Evolutionary conservation across 2,888 invertebrate species (phyloP), one percentile per base, ranked within the genome.

Genomic region (Tetropium fuscum): DNA sequence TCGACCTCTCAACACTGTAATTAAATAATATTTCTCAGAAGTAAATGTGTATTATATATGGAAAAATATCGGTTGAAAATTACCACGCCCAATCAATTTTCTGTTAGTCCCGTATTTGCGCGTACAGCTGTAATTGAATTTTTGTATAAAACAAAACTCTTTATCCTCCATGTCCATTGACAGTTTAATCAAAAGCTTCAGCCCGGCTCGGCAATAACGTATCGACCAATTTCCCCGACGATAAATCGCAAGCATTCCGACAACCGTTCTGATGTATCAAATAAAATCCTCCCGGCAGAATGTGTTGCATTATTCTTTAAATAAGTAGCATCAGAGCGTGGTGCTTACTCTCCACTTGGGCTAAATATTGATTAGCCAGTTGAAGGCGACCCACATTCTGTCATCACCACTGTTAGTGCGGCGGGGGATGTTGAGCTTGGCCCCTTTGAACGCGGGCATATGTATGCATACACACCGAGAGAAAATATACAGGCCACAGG

Each of bases 301-400:
- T 67, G 66, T 65, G 62, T 62, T 62, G 65, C 62, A 66, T 66
- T 66, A 69, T 69, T 69, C 66, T 65, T 64, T 63, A 62, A 63
- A 64, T 66, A 69, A 69, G 63, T 60, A 63, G 62, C 45, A 20
- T 27, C 25, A 6, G 13, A 44, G 11, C 51, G 22, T 18, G 51
- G 16, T 22, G 25, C 15, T 27, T 27, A 20, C 51, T 10, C 38
- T 10, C 38, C 40, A 25, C 51, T 27, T 18, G 55, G 60, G 69
- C 65, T 71, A 72, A 74, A 74, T 73, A 74, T 74, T 71, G 74
- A 74, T 74, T 71, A 69, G 71, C 57, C 64, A 60, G 58, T 58
- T 55, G 48, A 60, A 64, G 60, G 62, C 74, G 74, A 73, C 75
- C 74, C 73, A 74, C 73, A 74, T 75, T 73, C 71, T 71, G 72